phyloP scores from a whole-genome alignment of 1,140 invertebrate genomes.

The Tetramorium simillimum region DNA sequence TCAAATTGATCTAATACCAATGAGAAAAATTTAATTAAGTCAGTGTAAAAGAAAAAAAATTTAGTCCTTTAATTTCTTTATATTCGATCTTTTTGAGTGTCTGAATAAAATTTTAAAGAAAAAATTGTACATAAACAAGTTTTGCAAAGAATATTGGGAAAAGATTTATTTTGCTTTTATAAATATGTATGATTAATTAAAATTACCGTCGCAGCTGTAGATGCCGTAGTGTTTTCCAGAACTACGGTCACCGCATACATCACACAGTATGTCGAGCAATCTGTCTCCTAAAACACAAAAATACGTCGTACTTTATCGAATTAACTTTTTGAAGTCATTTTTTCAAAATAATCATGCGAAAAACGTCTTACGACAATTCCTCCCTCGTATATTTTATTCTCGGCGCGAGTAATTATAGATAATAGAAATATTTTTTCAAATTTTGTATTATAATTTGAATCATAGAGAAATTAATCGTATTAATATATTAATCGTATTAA shows the following conservation, averaged over 20 bases:
- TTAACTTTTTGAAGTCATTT: not conserved
- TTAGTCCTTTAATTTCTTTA: not conserved
- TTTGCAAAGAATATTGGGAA: not conserved
- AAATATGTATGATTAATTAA: constrained; percentile 52
- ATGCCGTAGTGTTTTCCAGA: constrained; percentile 99
- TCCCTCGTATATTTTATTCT: not conserved
- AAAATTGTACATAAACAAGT: not conserved
- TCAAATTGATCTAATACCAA: not conserved
- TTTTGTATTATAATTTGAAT: not conserved
- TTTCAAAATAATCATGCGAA: not conserved
- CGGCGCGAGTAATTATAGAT: not conserved
- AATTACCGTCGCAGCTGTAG: constrained; percentile 97
- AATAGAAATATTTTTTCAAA: not conserved
- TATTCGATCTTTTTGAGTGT: not conserved
- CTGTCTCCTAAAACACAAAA: constrained; percentile 91
- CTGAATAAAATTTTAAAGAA: not conserved
- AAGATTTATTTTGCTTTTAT: constrained; percentile 32
- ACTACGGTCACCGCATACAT: constrained; percentile 98
- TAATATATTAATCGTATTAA: not conserved
- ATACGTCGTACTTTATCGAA: not conserved
- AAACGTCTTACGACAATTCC: not conserved
- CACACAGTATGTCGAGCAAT: constrained; percentile 97
- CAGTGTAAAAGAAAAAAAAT: not conserved
- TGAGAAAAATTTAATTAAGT: not conserved
- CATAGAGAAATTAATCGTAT: not conserved